phyloP scores from a whole-genome alignment of 2,113 vertebrate species.

The Leuciscus idus region DNA sequence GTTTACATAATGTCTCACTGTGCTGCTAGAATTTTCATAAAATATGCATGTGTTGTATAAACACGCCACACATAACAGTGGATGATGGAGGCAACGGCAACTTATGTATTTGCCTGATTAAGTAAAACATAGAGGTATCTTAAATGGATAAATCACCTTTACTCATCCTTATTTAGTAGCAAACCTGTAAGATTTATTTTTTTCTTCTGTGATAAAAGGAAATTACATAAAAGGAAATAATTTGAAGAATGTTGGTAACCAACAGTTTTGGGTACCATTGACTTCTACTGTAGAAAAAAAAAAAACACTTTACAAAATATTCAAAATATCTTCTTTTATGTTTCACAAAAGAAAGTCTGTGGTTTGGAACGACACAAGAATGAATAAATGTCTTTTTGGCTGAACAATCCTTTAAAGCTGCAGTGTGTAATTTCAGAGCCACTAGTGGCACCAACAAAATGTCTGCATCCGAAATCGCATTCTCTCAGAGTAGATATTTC shows the following conservation, averaged over 20 bases:
- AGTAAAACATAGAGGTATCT: not conserved
- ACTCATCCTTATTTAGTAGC: not conserved
- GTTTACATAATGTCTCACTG: slow-evolving; percentile 29
- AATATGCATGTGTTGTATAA: not conserved
- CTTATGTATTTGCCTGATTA: not conserved
- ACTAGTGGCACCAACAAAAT: not conserved
- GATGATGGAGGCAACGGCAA: not conserved
- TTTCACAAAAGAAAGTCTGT: not conserved
- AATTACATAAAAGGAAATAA: not conserved
- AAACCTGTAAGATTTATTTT: not conserved
- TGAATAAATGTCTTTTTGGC: not conserved
- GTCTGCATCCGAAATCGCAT: not conserved
- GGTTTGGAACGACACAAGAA: not conserved
- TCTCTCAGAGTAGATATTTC: not conserved
- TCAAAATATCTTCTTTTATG: not conserved
- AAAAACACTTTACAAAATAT: not conserved
- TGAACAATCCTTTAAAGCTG: not conserved
- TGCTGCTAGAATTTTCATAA: slow-evolving; percentile 22
- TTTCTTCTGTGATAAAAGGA: not conserved
- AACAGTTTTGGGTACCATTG: not conserved
- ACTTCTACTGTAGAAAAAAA: not conserved
- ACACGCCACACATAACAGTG: not conserved
- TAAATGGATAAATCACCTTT: not conserved
- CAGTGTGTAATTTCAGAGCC: not conserved
- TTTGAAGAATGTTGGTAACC: not conserved